Evolutionary conservation across 1,140 invertebrate species (phyloP).

Genomic region (Zaprionus vittiger): DNA sequence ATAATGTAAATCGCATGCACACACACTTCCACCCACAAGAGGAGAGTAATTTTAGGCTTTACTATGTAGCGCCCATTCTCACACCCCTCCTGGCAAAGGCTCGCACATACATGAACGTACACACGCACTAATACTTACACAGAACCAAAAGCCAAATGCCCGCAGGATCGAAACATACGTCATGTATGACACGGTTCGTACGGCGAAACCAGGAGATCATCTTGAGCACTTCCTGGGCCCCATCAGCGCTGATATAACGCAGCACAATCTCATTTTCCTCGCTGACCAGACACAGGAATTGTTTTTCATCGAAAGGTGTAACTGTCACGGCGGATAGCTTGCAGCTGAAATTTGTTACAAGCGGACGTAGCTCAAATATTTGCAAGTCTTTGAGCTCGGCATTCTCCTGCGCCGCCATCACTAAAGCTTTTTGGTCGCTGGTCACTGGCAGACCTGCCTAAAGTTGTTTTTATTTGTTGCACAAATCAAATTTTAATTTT

Average conservation of each 20-base stretch:
- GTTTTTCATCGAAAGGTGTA: slow-evolving; percentile 71
- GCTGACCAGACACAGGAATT: slow-evolving; percentile 79
- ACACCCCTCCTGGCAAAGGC: neutral
- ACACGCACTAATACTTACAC: slow-evolving; percentile 83
- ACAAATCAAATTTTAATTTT: slow-evolving; percentile 53
- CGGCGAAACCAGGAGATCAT: slow-evolving; percentile 89
- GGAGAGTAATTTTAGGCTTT: slow-evolving; percentile 66
- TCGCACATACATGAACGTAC: neutral
- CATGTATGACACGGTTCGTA: slow-evolving; percentile 86
- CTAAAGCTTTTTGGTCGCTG: slow-evolving; percentile 38
- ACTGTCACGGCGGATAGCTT: slow-evolving; percentile 78
- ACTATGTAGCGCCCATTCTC: slow-evolving; percentile 28
- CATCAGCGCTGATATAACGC: slow-evolving; percentile 78
- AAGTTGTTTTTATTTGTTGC: slow-evolving; percentile 44
- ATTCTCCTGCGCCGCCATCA: slow-evolving; percentile 63
- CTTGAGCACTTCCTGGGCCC: slow-evolving; percentile 86
- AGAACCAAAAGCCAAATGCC: slow-evolving; percentile 89
- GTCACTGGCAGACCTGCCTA: slow-evolving; percentile 31
- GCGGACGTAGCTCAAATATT: slow-evolving; percentile 77
- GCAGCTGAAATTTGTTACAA: slow-evolving; percentile 81
- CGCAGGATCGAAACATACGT: slow-evolving; percentile 89
- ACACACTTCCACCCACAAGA: slow-evolving; percentile 24
- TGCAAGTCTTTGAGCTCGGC: slow-evolving; percentile 70
- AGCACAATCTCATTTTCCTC: slow-evolving; percentile 83
- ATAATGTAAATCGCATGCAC: slow-evolving; percentile 53